Percentiles rank a stretch among this genome's conserved stretches.
Conservation (phyloP, 92 coral and sea anemone species). For the Micromussa lordhowensis region DNA sequence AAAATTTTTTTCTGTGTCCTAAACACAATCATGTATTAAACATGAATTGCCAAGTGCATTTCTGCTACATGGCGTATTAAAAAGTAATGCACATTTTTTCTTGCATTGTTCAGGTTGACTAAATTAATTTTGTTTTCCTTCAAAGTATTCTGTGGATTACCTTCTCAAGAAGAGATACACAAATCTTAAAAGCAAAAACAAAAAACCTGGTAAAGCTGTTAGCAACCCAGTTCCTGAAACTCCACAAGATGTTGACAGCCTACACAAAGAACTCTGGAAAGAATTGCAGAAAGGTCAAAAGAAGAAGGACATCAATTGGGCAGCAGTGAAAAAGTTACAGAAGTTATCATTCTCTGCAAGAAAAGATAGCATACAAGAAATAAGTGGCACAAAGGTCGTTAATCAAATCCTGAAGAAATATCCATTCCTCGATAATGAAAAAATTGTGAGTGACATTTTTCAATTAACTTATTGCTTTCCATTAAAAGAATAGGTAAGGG, state of each 20-base stretch:
- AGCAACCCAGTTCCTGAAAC: constrained; percentile 6
- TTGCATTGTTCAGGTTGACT: too few relatives aligned
- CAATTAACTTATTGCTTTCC: too few relatives aligned
- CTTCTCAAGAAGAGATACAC: constrained; percentile 10
- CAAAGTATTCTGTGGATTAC: constrained; percentile 9
- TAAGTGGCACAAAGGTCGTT: not conserved
- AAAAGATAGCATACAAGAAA: not conserved
- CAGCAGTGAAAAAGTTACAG: constrained; percentile 13
- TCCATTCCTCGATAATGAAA: too few relatives aligned
- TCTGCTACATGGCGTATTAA: not conserved
- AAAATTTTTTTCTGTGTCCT: too few relatives aligned
- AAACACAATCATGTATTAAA: too few relatives aligned
- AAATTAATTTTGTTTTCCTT: not conserved
- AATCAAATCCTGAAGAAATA: too few relatives aligned
- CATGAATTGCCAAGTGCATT: not conserved
- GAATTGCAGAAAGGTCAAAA: constrained; percentile 17
- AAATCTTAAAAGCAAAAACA: not conserved
- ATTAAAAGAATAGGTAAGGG: too few relatives aligned
- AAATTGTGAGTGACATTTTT: too few relatives aligned
- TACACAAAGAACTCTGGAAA: not conserved
- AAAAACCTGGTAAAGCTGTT: not conserved
- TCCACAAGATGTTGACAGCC: constrained; percentile 9
- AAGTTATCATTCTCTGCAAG: constrained; percentile 21
- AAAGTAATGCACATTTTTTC: too few relatives aligned
- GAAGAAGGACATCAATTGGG: constrained; percentile 1